Base-by-base conservation (phyloP, 2,888 invertebrate species). In the Ceramica pisi region DNA sequence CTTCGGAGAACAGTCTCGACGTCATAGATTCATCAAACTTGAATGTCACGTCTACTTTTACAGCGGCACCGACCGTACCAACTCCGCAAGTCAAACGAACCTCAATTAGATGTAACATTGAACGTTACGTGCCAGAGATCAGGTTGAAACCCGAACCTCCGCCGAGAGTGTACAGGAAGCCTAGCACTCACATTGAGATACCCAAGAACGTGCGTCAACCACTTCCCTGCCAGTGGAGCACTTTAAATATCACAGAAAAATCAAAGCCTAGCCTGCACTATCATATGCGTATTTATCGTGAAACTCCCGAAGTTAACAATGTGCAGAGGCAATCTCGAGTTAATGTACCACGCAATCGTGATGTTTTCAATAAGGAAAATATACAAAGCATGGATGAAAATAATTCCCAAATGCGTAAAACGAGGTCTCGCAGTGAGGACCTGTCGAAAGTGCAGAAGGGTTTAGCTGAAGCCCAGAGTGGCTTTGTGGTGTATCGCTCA, bases 401-500 rank as follows among this genome's bases (percentile, higher is more conserved):
- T 74, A 86, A 81, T 80, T 76, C 83, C 70, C 90, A 88, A 86
- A 87, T 86, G 67, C 94, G 92, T 71, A 94, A 94, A 86, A 90
- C 91, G 75, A 92, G 95, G 81, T 95, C 96, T 82, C 93, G 95
- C 65, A 96, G 96, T 84, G 96, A 95, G 86, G 96, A 96, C 82
- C 87, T 95, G 79, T 92, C 94, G 5, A 96, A 96, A 88, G 82
- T 92, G 90, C 94, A 94, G 91, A 94, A 94, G 89, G 91, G 92
- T 84, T 86, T 94, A 81, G 88, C 92, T 65, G 94, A 93, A 86
- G 90, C 91, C 67, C 92, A 94, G 81, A 91, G 93, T 82, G 95
- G 95, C 77, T 95, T 95, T 85, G 93, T 96, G 92, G 96, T 97
- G 90, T 98, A 97, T 94, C 97, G 97, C 75, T 98, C 98, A 61